Conservation (phyloP, 2,888 invertebrate species). For the Lasioglossum villosulum region DNA sequence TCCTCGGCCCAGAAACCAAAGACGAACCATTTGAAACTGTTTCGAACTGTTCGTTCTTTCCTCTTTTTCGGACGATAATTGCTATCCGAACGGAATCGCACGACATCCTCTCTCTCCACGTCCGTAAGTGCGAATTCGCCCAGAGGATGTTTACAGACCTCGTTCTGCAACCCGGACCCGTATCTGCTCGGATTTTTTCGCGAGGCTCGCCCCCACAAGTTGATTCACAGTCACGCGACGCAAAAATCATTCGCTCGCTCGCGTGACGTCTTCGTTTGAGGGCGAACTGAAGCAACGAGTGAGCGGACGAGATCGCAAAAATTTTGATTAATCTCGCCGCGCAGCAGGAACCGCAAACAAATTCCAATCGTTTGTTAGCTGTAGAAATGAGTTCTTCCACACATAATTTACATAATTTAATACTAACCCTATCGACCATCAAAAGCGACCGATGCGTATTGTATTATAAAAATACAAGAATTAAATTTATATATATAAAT, state of each 20-base stretch:
- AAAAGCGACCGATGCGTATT: too few species aligned
- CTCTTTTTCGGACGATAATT: not conserved
- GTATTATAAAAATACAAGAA: too few species aligned
- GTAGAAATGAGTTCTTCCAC: too few species aligned
- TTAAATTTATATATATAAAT: too few species aligned
- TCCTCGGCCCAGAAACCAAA: not conserved
- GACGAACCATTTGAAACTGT: not conserved
- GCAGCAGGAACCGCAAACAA: not conserved
- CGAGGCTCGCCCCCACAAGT: slow-evolving; percentile 56
- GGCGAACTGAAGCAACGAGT: not conserved
- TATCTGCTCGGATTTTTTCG: slow-evolving; percentile 52
- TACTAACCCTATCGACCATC: too few species aligned
- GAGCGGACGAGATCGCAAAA: not conserved
- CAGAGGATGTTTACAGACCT: slow-evolving; percentile 66
- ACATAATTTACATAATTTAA: too few species aligned
- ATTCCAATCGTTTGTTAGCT: not conserved
- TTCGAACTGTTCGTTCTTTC: not conserved
- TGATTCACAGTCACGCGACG: slow-evolving; percentile 29
- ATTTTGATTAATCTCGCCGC: not conserved
- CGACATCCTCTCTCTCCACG: slow-evolving; percentile 54
- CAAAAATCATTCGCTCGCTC: slow-evolving; percentile 21
- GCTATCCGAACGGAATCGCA: slow-evolving; percentile 34
- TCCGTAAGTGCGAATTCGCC: not conserved
- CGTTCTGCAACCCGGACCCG: slow-evolving; percentile 31
- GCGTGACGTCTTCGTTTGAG: not conserved